phyloP scores from a whole-genome alignment of 2,888 invertebrate species.

The Oxyscelio sp. region DNA sequence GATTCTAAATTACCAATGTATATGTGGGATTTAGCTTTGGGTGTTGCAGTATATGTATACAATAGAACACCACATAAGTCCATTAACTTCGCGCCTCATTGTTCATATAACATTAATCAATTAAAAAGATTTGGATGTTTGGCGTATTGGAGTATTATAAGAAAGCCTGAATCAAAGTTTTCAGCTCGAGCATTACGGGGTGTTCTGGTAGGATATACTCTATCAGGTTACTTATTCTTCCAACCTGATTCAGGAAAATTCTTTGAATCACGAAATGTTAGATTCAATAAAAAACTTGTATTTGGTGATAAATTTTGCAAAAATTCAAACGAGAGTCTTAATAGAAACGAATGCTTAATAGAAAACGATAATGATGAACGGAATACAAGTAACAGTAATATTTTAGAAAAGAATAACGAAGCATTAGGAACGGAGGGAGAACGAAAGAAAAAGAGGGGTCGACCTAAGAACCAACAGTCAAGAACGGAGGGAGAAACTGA shows the following conservation, averaged over 20 bases:
- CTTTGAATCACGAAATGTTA: too few species aligned
- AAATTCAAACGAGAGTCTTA: background rate
- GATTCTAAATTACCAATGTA: background rate
- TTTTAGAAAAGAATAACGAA: background rate
- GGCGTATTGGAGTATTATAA: background rate
- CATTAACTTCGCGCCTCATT: too few species aligned
- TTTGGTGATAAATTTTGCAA: background rate
- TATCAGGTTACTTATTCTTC: background rate
- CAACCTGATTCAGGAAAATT: background rate
- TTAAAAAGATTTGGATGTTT: too few species aligned
- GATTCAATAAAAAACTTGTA: background rate
- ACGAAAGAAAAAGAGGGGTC: background rate
- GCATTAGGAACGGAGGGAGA: background rate
- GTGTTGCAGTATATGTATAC: conserved; percentile 37
- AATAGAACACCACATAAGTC: too few species aligned
- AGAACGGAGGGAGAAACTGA: background rate
- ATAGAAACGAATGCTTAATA: background rate
- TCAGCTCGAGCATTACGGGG: background rate
- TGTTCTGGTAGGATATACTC: background rate
- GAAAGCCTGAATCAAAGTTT: conserved; percentile 15
- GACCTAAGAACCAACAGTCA: background rate
- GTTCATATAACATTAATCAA: too few species aligned
- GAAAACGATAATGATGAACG: background rate
- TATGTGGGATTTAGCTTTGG: conserved; percentile 1
- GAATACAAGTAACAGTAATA: background rate